Percentiles rank a stretch among this genome's conserved stretches.
Conservation (phyloP, 2,113 vertebrate genomes). For the Ophthalmolycus amberensis region DNA sequence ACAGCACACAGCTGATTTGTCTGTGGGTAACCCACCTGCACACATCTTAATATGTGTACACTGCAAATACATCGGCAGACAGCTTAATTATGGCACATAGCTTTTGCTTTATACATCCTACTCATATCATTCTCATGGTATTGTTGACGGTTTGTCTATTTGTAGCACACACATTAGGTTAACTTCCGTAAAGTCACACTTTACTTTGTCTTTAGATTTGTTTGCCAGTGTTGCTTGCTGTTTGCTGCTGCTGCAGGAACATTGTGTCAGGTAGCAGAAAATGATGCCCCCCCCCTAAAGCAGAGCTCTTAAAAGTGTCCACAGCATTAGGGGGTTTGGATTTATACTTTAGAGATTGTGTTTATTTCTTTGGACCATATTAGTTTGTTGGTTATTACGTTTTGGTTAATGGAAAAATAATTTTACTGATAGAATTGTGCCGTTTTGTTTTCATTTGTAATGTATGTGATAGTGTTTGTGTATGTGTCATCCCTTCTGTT, state of each 20-base stretch:
- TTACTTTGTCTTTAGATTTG: background rate
- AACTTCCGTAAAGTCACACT: background rate
- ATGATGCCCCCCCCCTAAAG: background rate
- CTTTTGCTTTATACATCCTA: background rate
- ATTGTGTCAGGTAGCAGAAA: background rate
- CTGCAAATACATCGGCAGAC: background rate
- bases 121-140: background rate
- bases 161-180: background rate
- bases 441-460: background rate
- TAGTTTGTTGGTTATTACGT: background rate
- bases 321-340: background rate
- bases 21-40: background rate
- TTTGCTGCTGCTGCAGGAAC: background rate
- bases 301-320: background rate
- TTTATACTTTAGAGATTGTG: background rate
- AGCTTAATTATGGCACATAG: background rate
- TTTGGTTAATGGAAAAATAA: background rate
- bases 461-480: background rate
- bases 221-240: background rate
- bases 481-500: background rate
- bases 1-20: background rate
- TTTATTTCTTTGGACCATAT: background rate
- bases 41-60: background rate
- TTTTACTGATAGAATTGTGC: background rate
- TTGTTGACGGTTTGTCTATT: background rate